Percentiles rank a stretch among this genome's conserved stretches.
Conservation (phyloP, 1,140 invertebrate genomes). For the Cydia splendana region DNA sequence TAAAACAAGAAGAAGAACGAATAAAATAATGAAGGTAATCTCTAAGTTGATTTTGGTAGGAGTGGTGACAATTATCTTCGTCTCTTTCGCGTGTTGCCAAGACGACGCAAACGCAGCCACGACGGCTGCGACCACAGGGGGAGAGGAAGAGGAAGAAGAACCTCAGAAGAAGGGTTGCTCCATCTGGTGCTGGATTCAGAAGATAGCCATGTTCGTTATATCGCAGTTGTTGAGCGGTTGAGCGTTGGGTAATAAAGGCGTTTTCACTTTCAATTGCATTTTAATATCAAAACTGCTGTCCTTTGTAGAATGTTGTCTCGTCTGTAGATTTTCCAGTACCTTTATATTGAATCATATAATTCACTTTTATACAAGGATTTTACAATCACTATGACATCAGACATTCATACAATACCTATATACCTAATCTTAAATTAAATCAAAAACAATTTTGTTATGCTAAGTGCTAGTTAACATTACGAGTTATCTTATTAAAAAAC, state of each 20-base stretch:
- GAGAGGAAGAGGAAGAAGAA: constrained; percentile 70
- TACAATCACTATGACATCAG: no score
- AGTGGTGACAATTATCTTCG: constrained; percentile 38
- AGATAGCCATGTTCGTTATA: constrained; percentile 76
- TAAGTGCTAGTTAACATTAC: no score
- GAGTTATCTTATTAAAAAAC: no score
- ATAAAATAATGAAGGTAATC: constrained; percentile 39
- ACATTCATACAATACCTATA: no score
- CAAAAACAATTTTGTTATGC: no score
- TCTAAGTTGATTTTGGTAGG: constrained; percentile 47
- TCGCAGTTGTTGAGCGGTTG: constrained; percentile 66
- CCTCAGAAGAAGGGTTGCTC: constrained; percentile 68
- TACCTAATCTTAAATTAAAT: no score
- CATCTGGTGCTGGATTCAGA: constrained; percentile 80
- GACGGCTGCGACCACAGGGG: constrained; percentile 43
- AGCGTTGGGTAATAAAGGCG: constrained; percentile 34
- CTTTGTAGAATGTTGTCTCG: background rate
- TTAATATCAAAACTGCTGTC: background rate
- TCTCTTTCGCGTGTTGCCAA: constrained; percentile 52
- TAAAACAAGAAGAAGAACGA: constrained; percentile 41
- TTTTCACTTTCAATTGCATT: constrained; percentile 4
- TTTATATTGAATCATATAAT: no score
- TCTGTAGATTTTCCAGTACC: no score
- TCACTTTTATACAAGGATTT: no score
- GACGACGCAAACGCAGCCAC: constrained; percentile 58